Base-by-base conservation (phyloP, 2,888 invertebrate genomes). In the Geotrupes spiniger region DNA sequence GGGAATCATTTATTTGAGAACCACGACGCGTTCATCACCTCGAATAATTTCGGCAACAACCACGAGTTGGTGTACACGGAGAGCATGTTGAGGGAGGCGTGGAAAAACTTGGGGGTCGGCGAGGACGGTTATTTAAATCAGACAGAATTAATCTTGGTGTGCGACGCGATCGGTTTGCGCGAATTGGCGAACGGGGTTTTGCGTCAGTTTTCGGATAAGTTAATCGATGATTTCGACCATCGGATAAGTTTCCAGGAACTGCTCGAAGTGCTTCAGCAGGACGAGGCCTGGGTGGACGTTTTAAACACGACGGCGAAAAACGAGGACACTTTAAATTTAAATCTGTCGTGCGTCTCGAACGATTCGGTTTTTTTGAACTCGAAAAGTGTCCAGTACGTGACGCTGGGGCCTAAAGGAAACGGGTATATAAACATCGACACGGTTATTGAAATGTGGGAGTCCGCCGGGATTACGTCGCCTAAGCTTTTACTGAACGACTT, bases 381-480 rank as follows among this genome's bases (percentile, higher is more conserved):
- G 63, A 8, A 67, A 66, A 55, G 66, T 68, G 42, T 70, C 48
- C 72, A 72, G 46, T 68, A 68, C 44, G 65, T 74, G n/a, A 69
- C 69, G 6, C 54, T 74, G 48, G 72, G 72, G 2, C 59, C 61
- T 5, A 61, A 62, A 42, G 63, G 61, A 2, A 69, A 69, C 12
- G 73, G 73, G 6, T 56, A 66, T 26, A 65, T 73, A 1, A 68
- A 56, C 46, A 70, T 75, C 11, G 81, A 83, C 43, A 71, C 76
- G 11, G 76, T 89, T 33, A 74, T 83, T 29, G 86, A 87, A 58
- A 78, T 85, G 65, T 89, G 88, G 86, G 86, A 87, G 69, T 75
- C 79, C 45, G 82, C 84, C 5, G 84, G 85, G 37, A 81, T 89
- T 46, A 74, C 76, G 36, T 80, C 83, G 36, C 81, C 87, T 11